Evolutionary conservation across 2,797 vertebrate genomes (phyloP).

Genomic region (Cygnus olor): DNA sequence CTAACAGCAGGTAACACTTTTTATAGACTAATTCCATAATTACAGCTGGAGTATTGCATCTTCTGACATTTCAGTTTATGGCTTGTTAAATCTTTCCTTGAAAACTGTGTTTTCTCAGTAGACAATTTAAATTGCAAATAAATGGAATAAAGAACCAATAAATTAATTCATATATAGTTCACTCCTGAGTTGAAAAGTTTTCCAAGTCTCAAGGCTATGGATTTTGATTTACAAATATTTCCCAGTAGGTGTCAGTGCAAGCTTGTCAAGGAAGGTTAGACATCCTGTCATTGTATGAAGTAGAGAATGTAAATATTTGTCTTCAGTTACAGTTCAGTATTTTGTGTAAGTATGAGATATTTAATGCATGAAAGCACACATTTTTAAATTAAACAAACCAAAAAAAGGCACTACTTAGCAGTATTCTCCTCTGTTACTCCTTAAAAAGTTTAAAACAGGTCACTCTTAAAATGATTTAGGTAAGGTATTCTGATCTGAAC

Average conservation of each 20-base stretch:
- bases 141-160: background rate
- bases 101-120: background rate
- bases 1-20: background rate
- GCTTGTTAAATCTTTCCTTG: background rate
- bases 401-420: background rate
- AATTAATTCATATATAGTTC: background rate
- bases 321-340: background rate
- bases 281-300: rapidly evolving
- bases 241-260: conserved; percentile 76
- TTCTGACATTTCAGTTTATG: background rate
- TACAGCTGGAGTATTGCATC: background rate
- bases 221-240: background rate
- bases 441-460: background rate
- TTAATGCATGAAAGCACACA: background rate
- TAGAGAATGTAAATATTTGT: rapidly evolving
- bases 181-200: background rate
- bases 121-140: background rate
- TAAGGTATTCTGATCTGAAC: background rate
- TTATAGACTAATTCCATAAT: background rate
- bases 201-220: rapidly evolving
- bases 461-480: background rate
- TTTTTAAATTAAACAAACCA: background rate
- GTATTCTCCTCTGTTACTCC: background rate
- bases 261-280: background rate
- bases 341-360: background rate